Evolutionary conservation across 2,113 vertebrate species (phyloP).

Genomic region (Lanius ludovicianus): DNA sequence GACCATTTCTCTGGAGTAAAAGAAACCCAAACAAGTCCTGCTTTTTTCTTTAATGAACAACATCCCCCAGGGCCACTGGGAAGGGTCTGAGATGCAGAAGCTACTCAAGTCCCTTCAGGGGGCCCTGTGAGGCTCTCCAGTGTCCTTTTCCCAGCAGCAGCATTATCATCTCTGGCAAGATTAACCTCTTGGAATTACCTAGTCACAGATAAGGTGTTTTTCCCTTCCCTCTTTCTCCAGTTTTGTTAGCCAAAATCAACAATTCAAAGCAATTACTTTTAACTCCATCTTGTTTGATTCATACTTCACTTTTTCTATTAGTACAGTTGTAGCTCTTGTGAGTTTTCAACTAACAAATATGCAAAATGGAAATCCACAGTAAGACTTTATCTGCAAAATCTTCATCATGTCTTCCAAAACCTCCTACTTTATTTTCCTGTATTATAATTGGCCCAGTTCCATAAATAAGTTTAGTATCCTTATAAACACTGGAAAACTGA

Average conservation of each 20-base stretch:
- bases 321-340: not conserved
- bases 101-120: not conserved
- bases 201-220: not conserved
- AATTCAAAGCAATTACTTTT: not conserved
- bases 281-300: not conserved
- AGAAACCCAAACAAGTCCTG: not conserved
- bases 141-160: not conserved
- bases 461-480: not conserved
- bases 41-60: not conserved
- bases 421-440: not conserved
- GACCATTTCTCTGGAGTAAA: not conserved
- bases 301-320: not conserved
- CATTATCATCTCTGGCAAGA: not conserved
- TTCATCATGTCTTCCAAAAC: not conserved
- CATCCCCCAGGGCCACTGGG: not conserved
- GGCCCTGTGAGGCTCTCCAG: rapidly evolving
- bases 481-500: not conserved
- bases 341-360: not conserved
- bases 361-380: not conserved
- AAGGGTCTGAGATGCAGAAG: not conserved
- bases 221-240: not conserved
- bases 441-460: not conserved
- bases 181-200: not conserved
- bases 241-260: not conserved
- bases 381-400: not conserved